Percentiles rank a stretch among this genome's conserved stretches.
phyloP scores from a whole-genome alignment of 2,113 vertebrate genomes.

The Centropus bengalensis region DNA sequence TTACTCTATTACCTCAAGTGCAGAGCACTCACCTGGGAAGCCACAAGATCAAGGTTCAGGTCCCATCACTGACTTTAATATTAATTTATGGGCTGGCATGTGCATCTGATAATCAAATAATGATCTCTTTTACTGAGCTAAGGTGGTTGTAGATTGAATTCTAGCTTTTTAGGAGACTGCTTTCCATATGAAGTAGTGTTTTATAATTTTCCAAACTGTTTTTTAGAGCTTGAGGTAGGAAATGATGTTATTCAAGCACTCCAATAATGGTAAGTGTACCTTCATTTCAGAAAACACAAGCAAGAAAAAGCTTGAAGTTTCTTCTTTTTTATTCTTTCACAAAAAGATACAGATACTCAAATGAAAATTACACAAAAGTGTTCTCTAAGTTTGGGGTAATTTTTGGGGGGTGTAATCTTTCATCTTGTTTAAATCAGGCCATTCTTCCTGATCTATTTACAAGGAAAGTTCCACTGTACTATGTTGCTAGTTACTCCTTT shows the following conservation, averaged over 20 bases:
- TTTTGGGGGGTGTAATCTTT: neutral
- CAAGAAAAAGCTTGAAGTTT: neutral
- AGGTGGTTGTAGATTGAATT: neutral
- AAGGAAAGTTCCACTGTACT: neutral
- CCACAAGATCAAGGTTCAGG: constrained; percentile 66
- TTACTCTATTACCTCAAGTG: constrained; percentile 66
- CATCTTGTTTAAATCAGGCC: neutral
- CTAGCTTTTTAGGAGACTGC: neutral
- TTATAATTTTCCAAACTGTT: neutral
- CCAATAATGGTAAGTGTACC: neutral
- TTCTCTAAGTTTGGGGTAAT: neutral
- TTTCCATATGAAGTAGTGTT: neutral
- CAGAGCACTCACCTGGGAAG: constrained; percentile 65
- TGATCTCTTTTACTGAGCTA: constrained; percentile 25
- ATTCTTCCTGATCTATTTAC: neutral
- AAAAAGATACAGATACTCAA: neutral
- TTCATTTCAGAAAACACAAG: neutral
- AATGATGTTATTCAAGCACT: neutral
- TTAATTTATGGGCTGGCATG: constrained; percentile 63
- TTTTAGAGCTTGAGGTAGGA: neutral
- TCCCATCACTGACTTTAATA: constrained; percentile 63
- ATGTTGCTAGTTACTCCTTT: neutral
- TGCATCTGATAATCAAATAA: constrained; percentile 61
- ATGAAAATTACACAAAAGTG: neutral
- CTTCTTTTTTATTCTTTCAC: neutral